Evolutionary conservation across 2,113 vertebrate species (phyloP), one percentile per base, ranked within the genome.

Genomic region (Tragelaphus scriptus): DNA sequence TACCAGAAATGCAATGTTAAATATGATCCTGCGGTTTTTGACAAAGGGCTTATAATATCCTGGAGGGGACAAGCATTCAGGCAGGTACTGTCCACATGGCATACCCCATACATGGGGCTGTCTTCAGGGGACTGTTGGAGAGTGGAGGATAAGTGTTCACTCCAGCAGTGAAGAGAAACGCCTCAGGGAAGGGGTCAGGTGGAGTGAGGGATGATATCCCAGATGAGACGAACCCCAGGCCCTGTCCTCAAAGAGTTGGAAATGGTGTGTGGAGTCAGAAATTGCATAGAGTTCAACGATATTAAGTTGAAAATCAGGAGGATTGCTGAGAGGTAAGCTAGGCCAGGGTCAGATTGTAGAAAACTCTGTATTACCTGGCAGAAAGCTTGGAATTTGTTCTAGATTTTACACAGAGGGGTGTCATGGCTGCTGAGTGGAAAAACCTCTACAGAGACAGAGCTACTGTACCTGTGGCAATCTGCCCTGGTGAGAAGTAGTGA

Each of bases 41-140:
- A 71, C 53, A 25, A 49, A 49, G 81, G 61, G 47, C 28, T 77
- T 49, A 44, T 12, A 4, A 10, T 6, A 16, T 5, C 11, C 3
- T 19, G 25, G 30, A 25, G 19, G 23, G 85, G 28, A 51, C 14
- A 58, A 47, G n/a, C 47, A 11, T 81, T 88, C 23, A 25, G 53
- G 40, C 40, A 28, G 30, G 44, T 25, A 11, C n/a, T 10, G 6
- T 71, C 47, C 26, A 1, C 36, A 16, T 0, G 44, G 16, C 44
- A 2, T 2, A 2, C 7, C 5, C 32, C 47, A 26, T 15, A 25
- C 47, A 0, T 1, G 10, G 47, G 23, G 15, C 77, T 58, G 2
- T 81, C 30, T 68, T 47, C 77, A 58, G 89, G 36, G 13, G 23
- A 8, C 16, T 7, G 1, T 23, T 13, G 5, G 85, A 44, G 14